Conservation (phyloP, 2,888 invertebrate genomes). For the Hartigia nigra region DNA sequence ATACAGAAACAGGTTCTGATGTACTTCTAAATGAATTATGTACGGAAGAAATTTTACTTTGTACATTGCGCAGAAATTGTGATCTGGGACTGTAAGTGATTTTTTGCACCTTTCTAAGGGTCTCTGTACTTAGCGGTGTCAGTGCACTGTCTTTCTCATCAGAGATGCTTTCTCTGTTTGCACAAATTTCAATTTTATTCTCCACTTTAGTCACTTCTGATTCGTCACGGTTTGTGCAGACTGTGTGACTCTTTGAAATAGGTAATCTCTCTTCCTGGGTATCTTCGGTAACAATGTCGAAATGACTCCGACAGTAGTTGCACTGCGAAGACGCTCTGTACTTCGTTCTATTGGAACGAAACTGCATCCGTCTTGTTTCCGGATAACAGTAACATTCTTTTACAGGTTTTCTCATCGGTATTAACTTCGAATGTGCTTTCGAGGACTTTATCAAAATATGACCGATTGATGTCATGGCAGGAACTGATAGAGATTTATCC, state of each 20-base stretch:
- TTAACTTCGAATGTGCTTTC: constrained; percentile 6
- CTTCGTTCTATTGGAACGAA: constrained; percentile 11
- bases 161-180: background rate
- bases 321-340: background rate
- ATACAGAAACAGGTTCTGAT: background rate
- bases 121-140: constrained; percentile 17
- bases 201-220: background rate
- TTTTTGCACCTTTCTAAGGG: constrained; percentile 16
- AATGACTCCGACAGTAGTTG: background rate
- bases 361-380: constrained; percentile 13
- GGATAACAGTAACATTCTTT: constrained; percentile 19
- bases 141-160: background rate
- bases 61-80: constrained; percentile 18
- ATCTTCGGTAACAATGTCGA: background rate
- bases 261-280: background rate
- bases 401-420: background rate
- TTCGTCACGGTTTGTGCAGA: background rate
- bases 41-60: constrained; percentile 14
- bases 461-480: constrained; percentile 16
- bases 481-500: constrained; percentile 12
- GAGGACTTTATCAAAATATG: constrained; percentile 7
- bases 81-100: constrained; percentile 22
- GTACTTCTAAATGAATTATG: constrained; percentile 1
- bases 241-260: background rate
- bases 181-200: background rate